phyloP scores from a whole-genome alignment of 1,140 invertebrate species.

The Mya arenaria region DNA sequence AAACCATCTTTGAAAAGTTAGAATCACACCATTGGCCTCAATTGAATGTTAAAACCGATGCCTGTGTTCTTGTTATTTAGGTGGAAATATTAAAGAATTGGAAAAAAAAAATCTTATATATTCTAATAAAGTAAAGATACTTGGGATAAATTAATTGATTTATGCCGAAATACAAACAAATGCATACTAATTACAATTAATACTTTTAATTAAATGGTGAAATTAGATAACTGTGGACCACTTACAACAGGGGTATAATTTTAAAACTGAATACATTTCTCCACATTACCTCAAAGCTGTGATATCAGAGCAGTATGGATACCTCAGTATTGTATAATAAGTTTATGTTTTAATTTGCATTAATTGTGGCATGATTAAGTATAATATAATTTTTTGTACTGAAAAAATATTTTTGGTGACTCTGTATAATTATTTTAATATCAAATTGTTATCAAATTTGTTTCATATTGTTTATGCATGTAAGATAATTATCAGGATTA shows the following conservation, averaged over 20 bases:
- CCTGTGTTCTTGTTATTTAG: neutral
- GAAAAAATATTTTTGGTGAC: too few species aligned
- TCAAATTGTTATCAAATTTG: too few species aligned
- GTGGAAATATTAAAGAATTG: too few species aligned
- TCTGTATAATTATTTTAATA: too few species aligned
- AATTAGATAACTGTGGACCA: neutral
- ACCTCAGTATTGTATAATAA: conserved; percentile 2
- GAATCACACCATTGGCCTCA: neutral
- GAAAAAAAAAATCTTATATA: neutral
- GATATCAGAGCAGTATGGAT: conserved; percentile 44
- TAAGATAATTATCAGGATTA: too few species aligned
- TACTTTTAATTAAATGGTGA: neutral
- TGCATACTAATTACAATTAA: neutral
- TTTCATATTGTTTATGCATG: too few species aligned
- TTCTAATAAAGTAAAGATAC: neutral
- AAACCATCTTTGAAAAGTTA: neutral
- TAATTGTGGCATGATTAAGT: too few species aligned
- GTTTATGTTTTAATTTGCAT: too few species aligned
- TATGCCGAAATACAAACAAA: neutral
- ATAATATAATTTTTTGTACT: too few species aligned
- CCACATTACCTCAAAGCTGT: conserved; percentile 21
- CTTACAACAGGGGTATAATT: too few species aligned
- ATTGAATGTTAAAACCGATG: neutral
- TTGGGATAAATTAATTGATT: neutral
- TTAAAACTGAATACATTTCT: neutral